These are phyloP conservation scores for Mus spicilegus DNA, from an alignment of 2,113 vertebrate genomes.

Conservation along the genomic window DNA sequence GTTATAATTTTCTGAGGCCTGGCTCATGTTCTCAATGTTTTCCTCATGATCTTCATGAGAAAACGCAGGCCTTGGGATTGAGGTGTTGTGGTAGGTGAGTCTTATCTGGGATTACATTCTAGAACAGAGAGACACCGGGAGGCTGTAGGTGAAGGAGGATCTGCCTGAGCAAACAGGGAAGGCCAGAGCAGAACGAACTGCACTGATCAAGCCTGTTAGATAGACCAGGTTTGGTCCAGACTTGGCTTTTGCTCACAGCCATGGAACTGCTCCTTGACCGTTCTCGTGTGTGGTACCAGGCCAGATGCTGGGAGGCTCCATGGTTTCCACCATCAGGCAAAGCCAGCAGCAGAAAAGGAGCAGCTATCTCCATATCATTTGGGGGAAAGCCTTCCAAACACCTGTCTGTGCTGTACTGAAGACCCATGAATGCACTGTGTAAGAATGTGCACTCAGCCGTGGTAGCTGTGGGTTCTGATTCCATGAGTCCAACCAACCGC, in stretches of 20 bases:
- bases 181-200: neutral
- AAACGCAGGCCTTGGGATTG: neutral
- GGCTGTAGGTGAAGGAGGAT: neutral
- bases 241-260: neutral
- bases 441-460: neutral
- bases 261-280: neutral
- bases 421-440: neutral
- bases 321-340: neutral
- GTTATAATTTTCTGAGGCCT: neutral
- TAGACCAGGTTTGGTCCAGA: neutral
- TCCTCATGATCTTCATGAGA: neutral
- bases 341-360: neutral
- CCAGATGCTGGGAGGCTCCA: neutral
- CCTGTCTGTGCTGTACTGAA: neutral
- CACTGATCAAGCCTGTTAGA: rapidly evolving
- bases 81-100: neutral
- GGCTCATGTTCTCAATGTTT: neutral
- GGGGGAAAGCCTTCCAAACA: neutral
- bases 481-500: neutral
- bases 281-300: neutral
- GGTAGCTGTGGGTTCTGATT: neutral
- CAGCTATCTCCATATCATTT: too few species aligned
- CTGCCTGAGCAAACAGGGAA: neutral
- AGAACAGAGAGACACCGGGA: neutral
- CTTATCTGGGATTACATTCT: neutral